Conservation (phyloP, 2,113 vertebrate species). For the Oxyura jamaicensis region DNA sequence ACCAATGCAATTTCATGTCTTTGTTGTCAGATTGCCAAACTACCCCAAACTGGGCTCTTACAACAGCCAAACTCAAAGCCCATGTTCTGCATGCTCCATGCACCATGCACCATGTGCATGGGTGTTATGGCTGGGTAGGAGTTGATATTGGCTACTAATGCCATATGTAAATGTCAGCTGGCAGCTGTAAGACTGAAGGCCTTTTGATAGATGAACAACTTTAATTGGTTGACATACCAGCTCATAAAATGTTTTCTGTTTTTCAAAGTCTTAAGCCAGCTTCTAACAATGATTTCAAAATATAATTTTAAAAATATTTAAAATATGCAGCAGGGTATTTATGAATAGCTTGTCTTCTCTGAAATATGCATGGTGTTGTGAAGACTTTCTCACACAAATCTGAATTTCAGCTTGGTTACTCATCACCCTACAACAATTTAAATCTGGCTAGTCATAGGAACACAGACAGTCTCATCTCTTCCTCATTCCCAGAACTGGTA, state of each 20-base stretch:
- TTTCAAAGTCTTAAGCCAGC: neutral
- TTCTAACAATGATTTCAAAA: neutral
- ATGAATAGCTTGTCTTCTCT: neutral
- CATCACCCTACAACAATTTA: neutral
- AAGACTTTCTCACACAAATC: neutral
- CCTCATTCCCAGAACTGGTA: neutral
- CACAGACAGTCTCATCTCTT: neutral
- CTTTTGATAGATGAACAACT: neutral
- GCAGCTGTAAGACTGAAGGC: neutral
- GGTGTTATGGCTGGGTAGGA: neutral
- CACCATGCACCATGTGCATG: neutral
- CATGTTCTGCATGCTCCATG: neutral
- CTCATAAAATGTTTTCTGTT: neutral
- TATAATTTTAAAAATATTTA: neutral
- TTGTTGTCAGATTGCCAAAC: neutral
- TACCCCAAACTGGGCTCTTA: neutral
- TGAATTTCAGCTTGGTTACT: neutral
- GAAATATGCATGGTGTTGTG: neutral
- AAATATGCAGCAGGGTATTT: neutral
- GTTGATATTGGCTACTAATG: neutral
- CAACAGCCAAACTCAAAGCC: neutral
- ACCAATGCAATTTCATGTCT: neutral
- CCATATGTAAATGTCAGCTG: neutral
- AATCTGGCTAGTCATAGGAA: neutral
- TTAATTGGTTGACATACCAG: neutral